phyloP scores from a whole-genome alignment of 2,888 invertebrate genomes.

The Deroplatys truncata region DNA sequence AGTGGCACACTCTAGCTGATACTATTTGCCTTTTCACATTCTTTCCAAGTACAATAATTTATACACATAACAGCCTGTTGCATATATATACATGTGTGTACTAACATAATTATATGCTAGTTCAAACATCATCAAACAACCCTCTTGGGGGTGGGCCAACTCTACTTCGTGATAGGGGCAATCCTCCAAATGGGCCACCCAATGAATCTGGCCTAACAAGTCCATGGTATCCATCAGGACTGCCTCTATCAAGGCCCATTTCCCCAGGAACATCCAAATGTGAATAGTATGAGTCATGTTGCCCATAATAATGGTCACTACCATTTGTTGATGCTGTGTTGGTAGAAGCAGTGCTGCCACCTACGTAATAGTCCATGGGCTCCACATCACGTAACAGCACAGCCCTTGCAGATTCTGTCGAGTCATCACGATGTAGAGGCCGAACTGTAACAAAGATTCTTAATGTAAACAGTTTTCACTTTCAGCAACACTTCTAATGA shows the following conservation, averaged over 20 bases:
- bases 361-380: slow-evolving; percentile 62
- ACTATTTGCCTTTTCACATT: background rate
- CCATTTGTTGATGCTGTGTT: slow-evolving; percentile 29
- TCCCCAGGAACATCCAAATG: background rate
- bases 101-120: background rate
- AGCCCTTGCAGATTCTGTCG: slow-evolving; percentile 68
- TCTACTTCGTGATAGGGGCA: slow-evolving; percentile 46
- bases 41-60: no score
- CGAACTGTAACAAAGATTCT: slow-evolving; percentile 43
- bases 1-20: background rate
- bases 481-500: slow-evolving; percentile 14
- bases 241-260: background rate
- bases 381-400: slow-evolving; percentile 77
- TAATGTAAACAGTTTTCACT: background rate
- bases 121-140: slow-evolving; percentile 72
- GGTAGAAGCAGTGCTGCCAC: slow-evolving; percentile 41
- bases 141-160: slow-evolving; percentile 70
- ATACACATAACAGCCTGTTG: background rate
- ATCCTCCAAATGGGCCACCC: slow-evolving; percentile 32
- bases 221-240: background rate
- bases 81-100: background rate
- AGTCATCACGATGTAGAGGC: slow-evolving; percentile 51
- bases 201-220: background rate
- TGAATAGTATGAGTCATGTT: background rate
- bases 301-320: slow-evolving; percentile 13